Base-by-base conservation (phyloP, 2,797 vertebrate species). In the Hylomyscus alleni region DNA sequence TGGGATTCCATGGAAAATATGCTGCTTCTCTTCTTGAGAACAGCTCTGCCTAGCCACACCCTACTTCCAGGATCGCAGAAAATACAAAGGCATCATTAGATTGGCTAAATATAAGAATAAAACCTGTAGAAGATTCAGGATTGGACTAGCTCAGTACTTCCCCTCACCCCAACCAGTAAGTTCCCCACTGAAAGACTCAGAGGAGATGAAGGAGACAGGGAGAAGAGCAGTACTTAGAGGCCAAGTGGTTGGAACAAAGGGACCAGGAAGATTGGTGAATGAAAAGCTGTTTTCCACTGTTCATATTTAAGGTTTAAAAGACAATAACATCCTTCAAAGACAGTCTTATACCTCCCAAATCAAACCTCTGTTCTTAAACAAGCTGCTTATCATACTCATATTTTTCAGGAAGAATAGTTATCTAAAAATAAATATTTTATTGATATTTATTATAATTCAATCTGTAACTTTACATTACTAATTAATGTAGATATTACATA, bases 251-350 rank as follows among this genome's bases (percentile, higher is more conserved):
- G 15, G 20, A 14, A 52, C 3, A 73, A 44, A 54, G 15, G 47
- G 26, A 40, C 62, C 24, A 47, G 2, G 0, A 2, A 19, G 1
- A 34, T 20, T 26, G 13, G n/a, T 13, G 15, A 7, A 9, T 20
- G 11, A 65, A 62, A 26, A 54, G 11, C 10, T 6, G 0, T 52
- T 1, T 60, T 4, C 1, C 29, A 1, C 1, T 7, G 2, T 69
- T 11, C 3, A 56, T 81, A 11, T 91, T 22, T 29, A 13, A 1
- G 1, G 6, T 54, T 47, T 58, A 8, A 24, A n/a, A 84, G 24
- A 82, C 91, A 26, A 73, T 47, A 1, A 0, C 10, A 26, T 65
- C 14, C 24, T 86, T n/a, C n/a, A 40, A n/a, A 44, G 37, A 69
- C 0, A 29, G 44, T 34, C 6, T 76, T 10, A 9, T 50, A 2